phyloP scores from a whole-genome alignment of 2,797 vertebrate species.

The Diglossa cyanea region DNA sequence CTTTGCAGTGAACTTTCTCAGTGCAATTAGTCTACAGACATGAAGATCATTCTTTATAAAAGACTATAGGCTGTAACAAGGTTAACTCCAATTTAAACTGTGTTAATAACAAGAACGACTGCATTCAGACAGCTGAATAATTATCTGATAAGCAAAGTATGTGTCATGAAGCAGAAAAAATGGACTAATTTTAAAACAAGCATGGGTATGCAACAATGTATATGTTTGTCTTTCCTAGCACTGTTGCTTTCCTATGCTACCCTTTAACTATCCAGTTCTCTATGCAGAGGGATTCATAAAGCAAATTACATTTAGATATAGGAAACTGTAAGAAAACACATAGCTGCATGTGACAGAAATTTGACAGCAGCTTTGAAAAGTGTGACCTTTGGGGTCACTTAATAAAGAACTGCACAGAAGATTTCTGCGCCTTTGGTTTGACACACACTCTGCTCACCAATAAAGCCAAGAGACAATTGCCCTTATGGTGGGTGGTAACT shows the following conservation, averaged over 20 bases:
- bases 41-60: conserved; percentile 67
- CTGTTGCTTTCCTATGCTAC: neutral
- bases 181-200: conserved; percentile 4
- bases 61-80: conserved; percentile 46
- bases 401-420: neutral
- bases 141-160: conserved; percentile 36
- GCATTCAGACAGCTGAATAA: conserved; percentile 30
- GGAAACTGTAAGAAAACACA: neutral
- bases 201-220: neutral
- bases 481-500: neutral
- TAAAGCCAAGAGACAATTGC: accelerated
- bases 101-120: conserved; percentile 57
- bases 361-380: neutral
- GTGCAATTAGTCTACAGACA: conserved; percentile 52
- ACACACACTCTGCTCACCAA: neutral
- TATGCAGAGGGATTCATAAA: neutral
- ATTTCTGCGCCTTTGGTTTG: neutral
- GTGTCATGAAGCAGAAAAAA: conserved; percentile 36
- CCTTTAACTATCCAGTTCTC: neutral
- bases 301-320: neutral
- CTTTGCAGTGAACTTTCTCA: conserved; percentile 54
- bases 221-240: neutral
- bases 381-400: neutral
- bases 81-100: conserved; percentile 69
- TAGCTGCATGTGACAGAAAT: neutral